A percentile compares a stretch with the other conserved stretches of the same genome.
Conservation (phyloP, 2,888 invertebrate genomes). For the Crossocerus cetratus region DNA sequence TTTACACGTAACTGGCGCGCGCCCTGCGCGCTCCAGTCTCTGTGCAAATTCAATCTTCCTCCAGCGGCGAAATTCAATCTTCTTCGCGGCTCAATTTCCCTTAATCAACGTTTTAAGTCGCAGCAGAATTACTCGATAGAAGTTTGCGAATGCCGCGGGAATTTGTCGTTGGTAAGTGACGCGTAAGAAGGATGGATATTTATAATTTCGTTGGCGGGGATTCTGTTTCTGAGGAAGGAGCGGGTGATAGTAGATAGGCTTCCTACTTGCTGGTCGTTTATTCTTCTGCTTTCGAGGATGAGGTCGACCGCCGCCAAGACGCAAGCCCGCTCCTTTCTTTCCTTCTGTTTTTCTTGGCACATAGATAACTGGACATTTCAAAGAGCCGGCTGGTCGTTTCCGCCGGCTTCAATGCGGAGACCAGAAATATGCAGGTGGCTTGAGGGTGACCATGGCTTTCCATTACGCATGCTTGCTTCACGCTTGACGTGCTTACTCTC, state of each 20-base stretch:
- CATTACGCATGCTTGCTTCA: slow-evolving; percentile 16
- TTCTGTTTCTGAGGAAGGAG: slow-evolving; percentile 1
- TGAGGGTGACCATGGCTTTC: slow-evolving; percentile 39
- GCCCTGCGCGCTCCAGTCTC: too few species aligned
- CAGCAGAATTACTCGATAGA: too few species aligned
- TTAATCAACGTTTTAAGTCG: too few species aligned
- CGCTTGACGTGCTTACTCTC: background rate
- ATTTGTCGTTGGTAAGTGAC: too few species aligned
- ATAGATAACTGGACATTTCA: background rate
- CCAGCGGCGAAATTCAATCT: too few species aligned
- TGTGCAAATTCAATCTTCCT: too few species aligned
- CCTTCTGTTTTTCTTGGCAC: slow-evolving; percentile 24
- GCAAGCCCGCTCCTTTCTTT: slow-evolving; percentile 22
- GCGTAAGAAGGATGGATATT: too few species aligned
- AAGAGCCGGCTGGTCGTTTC: slow-evolving; percentile 41
- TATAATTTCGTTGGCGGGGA: too few species aligned
- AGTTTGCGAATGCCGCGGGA: too few species aligned
- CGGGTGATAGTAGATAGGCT: slow-evolving; percentile 7
- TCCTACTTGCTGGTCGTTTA: slow-evolving; percentile 22
- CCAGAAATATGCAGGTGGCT: slow-evolving; percentile 39
- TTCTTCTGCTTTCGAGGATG: slow-evolving; percentile 20
- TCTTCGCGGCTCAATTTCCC: too few species aligned
- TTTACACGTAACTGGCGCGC: too few species aligned
- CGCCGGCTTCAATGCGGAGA: slow-evolving; percentile 43
- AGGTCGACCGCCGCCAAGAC: slow-evolving; percentile 31